A percentile compares a stretch with the other conserved stretches of the same genome.
phyloP scores from a whole-genome alignment of 2,797 vertebrate species.

The Anisognathus igniventris region DNA sequence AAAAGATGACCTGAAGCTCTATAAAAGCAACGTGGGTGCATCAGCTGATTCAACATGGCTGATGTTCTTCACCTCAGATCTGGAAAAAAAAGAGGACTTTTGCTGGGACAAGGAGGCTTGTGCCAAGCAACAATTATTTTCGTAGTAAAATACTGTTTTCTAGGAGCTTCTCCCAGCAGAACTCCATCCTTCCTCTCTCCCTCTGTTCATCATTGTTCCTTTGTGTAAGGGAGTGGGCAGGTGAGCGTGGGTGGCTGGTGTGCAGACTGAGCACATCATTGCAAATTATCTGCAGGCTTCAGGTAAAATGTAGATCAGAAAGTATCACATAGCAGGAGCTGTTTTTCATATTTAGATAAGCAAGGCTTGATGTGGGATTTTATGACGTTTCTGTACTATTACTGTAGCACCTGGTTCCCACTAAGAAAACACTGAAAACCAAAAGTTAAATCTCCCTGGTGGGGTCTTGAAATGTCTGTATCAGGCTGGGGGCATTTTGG shows the following conservation, averaged over 20 bases:
- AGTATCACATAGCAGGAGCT: neutral
- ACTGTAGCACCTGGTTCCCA: neutral
- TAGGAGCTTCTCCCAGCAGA: neutral
- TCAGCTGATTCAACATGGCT: neutral
- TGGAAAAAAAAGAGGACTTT: neutral
- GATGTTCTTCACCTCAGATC: neutral
- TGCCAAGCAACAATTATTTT: neutral
- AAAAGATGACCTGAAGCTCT: neutral
- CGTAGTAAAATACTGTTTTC: neutral
- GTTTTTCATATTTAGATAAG: neutral
- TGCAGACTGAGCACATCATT: neutral
- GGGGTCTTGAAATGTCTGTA: neutral
- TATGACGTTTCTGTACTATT: neutral
- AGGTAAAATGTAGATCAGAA: slow-evolving; percentile 32
- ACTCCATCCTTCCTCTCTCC: neutral
- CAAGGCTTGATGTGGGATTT: slow-evolving; percentile 20
- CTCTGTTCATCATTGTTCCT: neutral
- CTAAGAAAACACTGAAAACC: neutral
- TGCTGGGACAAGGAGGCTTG: neutral
- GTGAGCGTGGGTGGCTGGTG: neutral
- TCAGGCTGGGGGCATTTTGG: neutral
- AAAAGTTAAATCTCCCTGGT: neutral
- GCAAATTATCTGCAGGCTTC: slow-evolving; percentile 6
- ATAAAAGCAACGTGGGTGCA: rapidly evolving
- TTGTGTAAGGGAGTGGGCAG: neutral